A percentile compares a stretch with the other conserved stretches of the same genome.
Conservation (phyloP, 2,888 invertebrate species). For the Coecobrya sp. region DNA sequence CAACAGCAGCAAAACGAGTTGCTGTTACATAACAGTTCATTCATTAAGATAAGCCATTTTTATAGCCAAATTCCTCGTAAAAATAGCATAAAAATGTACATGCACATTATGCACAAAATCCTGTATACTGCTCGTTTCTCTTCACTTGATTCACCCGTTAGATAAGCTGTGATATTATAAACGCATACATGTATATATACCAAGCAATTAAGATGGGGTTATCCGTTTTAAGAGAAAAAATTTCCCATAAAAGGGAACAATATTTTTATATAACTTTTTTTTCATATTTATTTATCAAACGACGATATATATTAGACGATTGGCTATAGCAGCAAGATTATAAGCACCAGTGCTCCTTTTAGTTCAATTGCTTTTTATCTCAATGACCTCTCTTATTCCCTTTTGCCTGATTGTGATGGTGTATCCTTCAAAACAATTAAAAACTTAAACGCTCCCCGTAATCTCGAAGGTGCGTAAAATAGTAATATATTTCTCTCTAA, state of each 20-base stretch:
- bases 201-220: conserved; percentile 61
- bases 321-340: neutral
- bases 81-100: conserved; percentile 38
- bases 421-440: conserved; percentile 49
- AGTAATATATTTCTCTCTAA: neutral
- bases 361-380: conserved; percentile 41
- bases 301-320: neutral
- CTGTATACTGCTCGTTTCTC: conserved; percentile 1
- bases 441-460: conserved; percentile 26
- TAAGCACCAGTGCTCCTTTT: conserved; percentile 23
- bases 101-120: neutral
- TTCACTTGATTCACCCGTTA: conserved; percentile 49
- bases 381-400: neutral
- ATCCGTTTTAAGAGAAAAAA: conserved; percentile 57
- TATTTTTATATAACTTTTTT: conserved; percentile 19
- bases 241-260: conserved; percentile 60
- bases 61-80: conserved; percentile 65
- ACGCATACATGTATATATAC: neutral
- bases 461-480: conserved; percentile 26
- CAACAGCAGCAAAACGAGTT: conserved; percentile 62
- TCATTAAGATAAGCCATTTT: conserved; percentile 73
- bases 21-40: conserved; percentile 75
- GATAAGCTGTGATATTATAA: neutral
- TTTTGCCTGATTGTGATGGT: neutral
- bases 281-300: neutral